A percentile compares a stretch with the other conserved stretches of the same genome.
Evolutionary conservation across 2,797 vertebrate genomes (phyloP).

Genomic region (Iguana delicatissima): DNA sequence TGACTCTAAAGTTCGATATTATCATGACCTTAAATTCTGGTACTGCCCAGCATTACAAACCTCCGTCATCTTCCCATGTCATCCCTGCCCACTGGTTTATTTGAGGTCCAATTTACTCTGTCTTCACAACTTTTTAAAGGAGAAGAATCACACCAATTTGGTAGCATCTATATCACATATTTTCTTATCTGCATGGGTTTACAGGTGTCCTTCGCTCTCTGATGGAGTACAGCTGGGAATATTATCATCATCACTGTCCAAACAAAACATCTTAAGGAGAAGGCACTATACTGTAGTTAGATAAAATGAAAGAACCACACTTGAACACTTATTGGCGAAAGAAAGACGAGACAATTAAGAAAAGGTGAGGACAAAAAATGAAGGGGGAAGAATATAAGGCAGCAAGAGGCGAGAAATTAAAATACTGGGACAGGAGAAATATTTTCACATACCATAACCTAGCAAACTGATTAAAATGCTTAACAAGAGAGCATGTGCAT

Average conservation of each 20-base stretch:
- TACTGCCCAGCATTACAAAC: too few relatives aligned
- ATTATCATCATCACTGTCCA: neutral
- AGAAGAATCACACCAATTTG: neutral
- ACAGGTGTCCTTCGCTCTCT: too few relatives aligned
- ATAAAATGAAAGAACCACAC: neutral
- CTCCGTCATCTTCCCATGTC: neutral
- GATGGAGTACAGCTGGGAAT: too few relatives aligned
- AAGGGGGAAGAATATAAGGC: too few relatives aligned
- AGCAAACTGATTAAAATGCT: neutral
- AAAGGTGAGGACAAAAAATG: neutral
- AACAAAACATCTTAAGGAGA: neutral
- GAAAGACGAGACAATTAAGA: neutral
- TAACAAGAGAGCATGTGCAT: neutral
- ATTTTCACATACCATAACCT: neutral
- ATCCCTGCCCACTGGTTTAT: neutral
- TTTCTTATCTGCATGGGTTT: neutral
- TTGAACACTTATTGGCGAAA: neutral
- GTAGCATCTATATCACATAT: neutral
- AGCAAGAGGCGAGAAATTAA: neutral
- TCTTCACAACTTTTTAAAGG: neutral
- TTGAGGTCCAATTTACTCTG: neutral
- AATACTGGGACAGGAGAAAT: neutral
- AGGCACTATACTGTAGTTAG: neutral
- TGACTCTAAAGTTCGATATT: neutral
- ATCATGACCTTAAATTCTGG: too few relatives aligned